Base-by-base conservation (phyloP, 2,888 invertebrate genomes). In the Brenthis ino region DNA sequence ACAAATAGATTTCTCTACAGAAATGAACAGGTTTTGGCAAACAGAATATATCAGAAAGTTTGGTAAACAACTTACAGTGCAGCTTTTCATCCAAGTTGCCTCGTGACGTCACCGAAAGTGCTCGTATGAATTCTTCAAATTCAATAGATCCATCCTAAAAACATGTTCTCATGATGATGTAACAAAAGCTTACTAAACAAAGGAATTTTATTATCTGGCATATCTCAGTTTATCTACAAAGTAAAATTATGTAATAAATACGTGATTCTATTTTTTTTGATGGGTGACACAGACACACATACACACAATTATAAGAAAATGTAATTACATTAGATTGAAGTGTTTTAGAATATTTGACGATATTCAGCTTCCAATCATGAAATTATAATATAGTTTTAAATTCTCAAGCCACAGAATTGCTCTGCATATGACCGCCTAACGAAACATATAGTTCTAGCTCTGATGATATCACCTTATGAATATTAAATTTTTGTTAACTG, bases 71-170 rank as follows among this genome's bases (percentile, higher is more conserved):
- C 98, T 96, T 94, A 99, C 99, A 99, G 86, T 99, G 98, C 81
- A 99, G 94, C 93, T 99, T 99, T 91, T 99, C 99, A 86, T 99
- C 99, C 80, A 99, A 94, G 88, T 98, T 99, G 76, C 99, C 99
- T 85, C 99, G 95, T 86, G 99, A 99, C 95, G 99, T 99, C 85
- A 99, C 98, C 79, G 99, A 99, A 75, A 99, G 94, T 72, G 99
- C 99, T 88, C 98, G 95, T 86, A 99, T 99, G 92, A 99, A 99
- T 94, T 99, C 99, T 91, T 99, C 98, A 89, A 99, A 99, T 91
- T 99, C 99, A 91, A 99, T 99, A 82, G 98, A 98, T 75, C 99
- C 99, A 90, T 99, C 99, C 99, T 99, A 94, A 88, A 87, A 48
- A 57, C 3, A n/a, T 3, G 11, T 3, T 12, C 28, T 12, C 33